Base-by-base conservation (phyloP, 2,113 vertebrate genomes). In the Arenaria interpres region DNA sequence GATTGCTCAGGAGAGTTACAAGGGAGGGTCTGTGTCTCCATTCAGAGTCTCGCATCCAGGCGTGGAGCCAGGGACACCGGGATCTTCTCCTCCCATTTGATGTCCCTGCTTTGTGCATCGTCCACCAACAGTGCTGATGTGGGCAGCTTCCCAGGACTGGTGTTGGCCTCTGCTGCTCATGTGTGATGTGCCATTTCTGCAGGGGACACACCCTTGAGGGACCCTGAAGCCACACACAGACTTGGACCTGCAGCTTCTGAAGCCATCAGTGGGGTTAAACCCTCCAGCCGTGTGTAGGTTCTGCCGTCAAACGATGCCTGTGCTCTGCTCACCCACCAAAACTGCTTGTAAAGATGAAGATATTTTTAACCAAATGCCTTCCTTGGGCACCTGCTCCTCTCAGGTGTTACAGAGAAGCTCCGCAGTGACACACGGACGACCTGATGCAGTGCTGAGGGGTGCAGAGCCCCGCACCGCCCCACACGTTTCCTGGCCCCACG, bases 401-500 rank as follows among this genome's bases (percentile, higher is more conserved):
- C 59, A 10, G 0, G 21, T 21, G n/a, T 23, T 25, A 7, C 7
- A 21, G 7, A 39, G 53, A 51, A 59, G 41, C 50, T 79, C 46
- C 0, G 0, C 2, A 3, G 60, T 46, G 80, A 37, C 73, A 37
- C 32, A 18, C 45, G 59, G 56, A 11, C 7, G 7, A 22, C 56
- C 4, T 10, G 80, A 25, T 39, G 86, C 75, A 10, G 33, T 10
- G 39, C 48, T 30, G 76, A 64, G 68, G 30, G 67, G 7, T 30
- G 28, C 77, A 66, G 53, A 85, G 50, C 27, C 72, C 9, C 2
- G 13, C 2, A 17, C 59, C 77, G 72, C 81, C 71, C 64, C 57
- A 8, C 82, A 35, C 37, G 33, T 68, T 30, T 45, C 77, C 66
- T 14, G 32, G 17, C 11, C 23, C 63, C 64, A 21, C 2, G 0